Base-by-base conservation (phyloP, 1,140 invertebrate species). In the Pseudomyrmex sp. region DNA sequence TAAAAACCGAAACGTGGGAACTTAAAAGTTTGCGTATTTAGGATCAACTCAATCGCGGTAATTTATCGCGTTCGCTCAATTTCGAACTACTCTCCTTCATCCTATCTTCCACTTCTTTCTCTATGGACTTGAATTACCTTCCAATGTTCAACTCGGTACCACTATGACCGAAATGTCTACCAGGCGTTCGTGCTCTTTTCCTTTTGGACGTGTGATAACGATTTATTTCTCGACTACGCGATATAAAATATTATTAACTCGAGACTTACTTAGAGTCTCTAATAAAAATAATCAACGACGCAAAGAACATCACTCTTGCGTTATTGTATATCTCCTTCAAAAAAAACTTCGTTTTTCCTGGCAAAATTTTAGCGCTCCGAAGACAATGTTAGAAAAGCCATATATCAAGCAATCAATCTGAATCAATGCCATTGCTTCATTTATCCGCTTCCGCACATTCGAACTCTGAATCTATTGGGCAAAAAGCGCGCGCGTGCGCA, bases 41-140 rank as follows among this genome's bases (percentile, higher is more conserved):
- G 86, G 84, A 91, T 91, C 85, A 83, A 59, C 26, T 72, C 68
- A 79, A 72, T 89, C 76, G 68, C 85, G 76, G 87, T 90, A 91
- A 92, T 93, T 92, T 92, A 91, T 92, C 88, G 89, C 65, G 12
- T 80, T 63, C 35, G 75, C 46, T 84, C 50, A 20, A 63, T 35
- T 68, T 23, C 12, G 82, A 56, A 20, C 26, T 54, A 9, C 46
- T 82, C 35, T 82, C 26, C 26, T 12, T 75, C 46, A 46, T 82
- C 46, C 54, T 59, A 54, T 84, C 74, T 65, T 74, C 50, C 73
- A 73, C 59, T 58, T 86, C 88, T 77, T 88, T 82, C 74, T 85
- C 58, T 74, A 66, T 61, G 80, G 77, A 91, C 92, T 92, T 93
- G 83, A 85, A 91, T 93, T 91, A 92, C 91, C 91, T 89, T 90